A percentile compares a stretch with the other conserved stretches of the same genome.
Conservation (phyloP, 2,888 invertebrate species). For the Zaprionus bogoriensis region DNA sequence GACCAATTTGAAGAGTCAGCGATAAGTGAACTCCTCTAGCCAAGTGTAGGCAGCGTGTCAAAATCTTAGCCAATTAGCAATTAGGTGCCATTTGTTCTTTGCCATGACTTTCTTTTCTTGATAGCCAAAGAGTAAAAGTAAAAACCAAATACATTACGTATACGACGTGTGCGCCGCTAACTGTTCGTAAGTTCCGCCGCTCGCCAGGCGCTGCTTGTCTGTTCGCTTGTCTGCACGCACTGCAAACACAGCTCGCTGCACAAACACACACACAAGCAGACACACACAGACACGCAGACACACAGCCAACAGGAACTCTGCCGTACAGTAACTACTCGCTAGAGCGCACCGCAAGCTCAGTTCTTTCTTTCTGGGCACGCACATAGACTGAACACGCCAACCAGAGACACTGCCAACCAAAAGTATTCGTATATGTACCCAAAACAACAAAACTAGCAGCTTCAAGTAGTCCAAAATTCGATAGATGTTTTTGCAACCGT, state of each 20-base stretch:
- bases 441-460: constrained; percentile 21
- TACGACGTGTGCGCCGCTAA: constrained; percentile 65
- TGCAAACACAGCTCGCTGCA: constrained; percentile 21
- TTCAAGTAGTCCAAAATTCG: constrained; percentile 58
- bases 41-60: constrained; percentile 53
- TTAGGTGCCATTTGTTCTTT: constrained; percentile 56
- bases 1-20: constrained; percentile 30
- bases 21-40: constrained; percentile 40
- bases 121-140: constrained; percentile 70
- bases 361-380: constrained; percentile 64
- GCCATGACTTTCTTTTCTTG: constrained; percentile 47
- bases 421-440: constrained; percentile 19
- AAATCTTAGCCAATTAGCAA: constrained; percentile 38
- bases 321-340: constrained; percentile 60
- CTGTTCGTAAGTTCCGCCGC: constrained; percentile 61
- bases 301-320: constrained; percentile 34
- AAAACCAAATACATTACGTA: constrained; percentile 70
- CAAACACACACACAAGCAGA: constrained; percentile 23
- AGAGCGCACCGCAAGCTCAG: constrained; percentile 63
- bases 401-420: constrained; percentile 18
- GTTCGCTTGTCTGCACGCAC: constrained; percentile 69
- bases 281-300: not conserved
- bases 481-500: constrained; percentile 53
- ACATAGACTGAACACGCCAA: constrained; percentile 34
- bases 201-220: constrained; percentile 3